These are phyloP conservation scores for Babylonia areolata DNA, from an alignment of 1,140 invertebrate species.

Conservation along the genomic window DNA sequence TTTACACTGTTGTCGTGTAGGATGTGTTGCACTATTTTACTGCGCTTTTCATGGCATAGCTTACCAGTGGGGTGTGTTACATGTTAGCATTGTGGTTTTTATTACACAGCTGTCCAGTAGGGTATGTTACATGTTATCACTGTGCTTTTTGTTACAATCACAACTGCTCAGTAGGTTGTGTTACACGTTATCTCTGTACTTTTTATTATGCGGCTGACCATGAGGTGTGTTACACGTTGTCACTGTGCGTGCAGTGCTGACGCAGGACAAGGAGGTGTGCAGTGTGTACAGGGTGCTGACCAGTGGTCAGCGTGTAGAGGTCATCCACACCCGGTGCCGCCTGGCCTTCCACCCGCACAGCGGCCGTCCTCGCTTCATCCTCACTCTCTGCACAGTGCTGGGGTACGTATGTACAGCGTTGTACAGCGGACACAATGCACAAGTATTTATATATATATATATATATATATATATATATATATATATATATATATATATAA, in stretches of 20 bases:
- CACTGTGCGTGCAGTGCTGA: conserved; percentile 23
- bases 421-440: no score
- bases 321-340: conserved; percentile 19
- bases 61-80: no score
- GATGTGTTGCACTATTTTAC: no score
- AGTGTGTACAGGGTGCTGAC: conserved; percentile 27
- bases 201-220: no score
- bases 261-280: conserved; percentile 31
- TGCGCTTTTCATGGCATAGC: no score
- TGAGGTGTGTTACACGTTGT: background rate
- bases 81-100: no score
- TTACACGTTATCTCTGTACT: no score
- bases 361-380: conserved; percentile 30
- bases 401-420: conserved; percentile 2
- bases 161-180: no score
- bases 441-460: no score
- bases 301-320: conserved; percentile 26
- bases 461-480: background rate
- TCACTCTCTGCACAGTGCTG: conserved; percentile 20
- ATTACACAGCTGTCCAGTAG: no score
- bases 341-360: conserved; percentile 36
- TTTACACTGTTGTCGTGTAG: no score
- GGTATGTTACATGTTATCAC: background rate
- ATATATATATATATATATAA: background rate
- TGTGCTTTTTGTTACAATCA: no score